Conservation (phyloP, 2,113 vertebrate genomes). For the Tyrannus savana region DNA sequence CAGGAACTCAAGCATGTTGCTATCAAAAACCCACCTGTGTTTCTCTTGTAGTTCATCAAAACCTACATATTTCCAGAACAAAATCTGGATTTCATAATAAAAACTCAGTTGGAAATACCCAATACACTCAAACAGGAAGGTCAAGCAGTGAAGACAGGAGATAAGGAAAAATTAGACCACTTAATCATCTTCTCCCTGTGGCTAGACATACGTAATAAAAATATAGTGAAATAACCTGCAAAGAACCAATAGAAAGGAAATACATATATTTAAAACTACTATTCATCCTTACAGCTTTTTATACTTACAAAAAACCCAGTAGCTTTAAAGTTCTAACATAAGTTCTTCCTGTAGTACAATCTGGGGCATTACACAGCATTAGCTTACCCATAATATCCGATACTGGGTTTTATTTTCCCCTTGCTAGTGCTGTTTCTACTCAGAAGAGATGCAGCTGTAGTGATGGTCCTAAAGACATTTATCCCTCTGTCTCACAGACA, state of each 20-base stretch:
- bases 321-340: not conserved
- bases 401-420: not conserved
- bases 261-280: not conserved
- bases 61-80: not conserved
- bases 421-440: not conserved
- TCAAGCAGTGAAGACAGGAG: conserved; percentile 21
- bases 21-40: conserved; percentile 40
- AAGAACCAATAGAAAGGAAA: not conserved
- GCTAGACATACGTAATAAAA: conserved; percentile 20
- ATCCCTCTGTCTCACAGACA: conserved; percentile 26
- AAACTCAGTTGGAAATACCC: not conserved
- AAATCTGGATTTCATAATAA: conserved; percentile 37
- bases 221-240: not conserved
- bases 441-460: not conserved
- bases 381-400: not conserved
- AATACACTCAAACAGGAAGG: conserved; percentile 21
- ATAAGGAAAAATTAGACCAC: conserved; percentile 30
- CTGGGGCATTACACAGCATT: not conserved
- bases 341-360: not conserved
- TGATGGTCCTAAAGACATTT: conserved; percentile 43
- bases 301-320: not conserved
- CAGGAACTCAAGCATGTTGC: not conserved
- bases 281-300: not conserved
- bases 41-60: conserved; percentile 17
- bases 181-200: conserved; percentile 23